Conservation (phyloP, 2,888 invertebrate genomes). For the Morpho deidamia region DNA sequence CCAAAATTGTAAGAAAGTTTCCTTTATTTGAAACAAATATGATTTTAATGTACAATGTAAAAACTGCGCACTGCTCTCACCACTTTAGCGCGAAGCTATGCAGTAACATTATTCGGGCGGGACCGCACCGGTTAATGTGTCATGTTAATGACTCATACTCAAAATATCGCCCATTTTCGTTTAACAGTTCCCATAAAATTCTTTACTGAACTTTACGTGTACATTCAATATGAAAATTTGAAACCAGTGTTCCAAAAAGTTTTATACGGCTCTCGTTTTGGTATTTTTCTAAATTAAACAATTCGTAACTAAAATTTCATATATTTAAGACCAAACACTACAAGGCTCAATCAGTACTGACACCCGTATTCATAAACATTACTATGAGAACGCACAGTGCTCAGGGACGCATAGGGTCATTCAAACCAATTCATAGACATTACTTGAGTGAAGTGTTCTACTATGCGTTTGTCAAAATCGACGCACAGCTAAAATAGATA, state of each 20-base stretch:
- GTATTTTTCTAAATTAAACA: not conserved
- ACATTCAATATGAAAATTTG: constrained; percentile 17
- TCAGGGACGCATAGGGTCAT: no score
- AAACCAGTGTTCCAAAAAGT: not conserved
- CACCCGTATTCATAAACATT: no score
- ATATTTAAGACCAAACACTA: no score
- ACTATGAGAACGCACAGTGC: no score
- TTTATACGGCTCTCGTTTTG: not conserved
- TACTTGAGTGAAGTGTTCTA: no score
- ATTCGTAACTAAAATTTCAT: not conserved
- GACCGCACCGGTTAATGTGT: constrained; percentile 52
- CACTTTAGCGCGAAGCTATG: constrained; percentile 22
- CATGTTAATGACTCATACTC: constrained; percentile 52
- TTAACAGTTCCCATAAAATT: constrained; percentile 34
- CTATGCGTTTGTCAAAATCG: no score
- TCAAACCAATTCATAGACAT: no score
- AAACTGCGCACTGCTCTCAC: not conserved
- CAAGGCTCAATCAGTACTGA: no score
- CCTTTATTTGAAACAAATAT: no score
- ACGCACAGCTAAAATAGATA: no score
- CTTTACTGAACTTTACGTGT: constrained; percentile 17
- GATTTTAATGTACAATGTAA: not conserved
- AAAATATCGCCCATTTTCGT: constrained; percentile 53
- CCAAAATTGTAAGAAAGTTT: no score
- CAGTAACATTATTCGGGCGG: constrained; percentile 46